These are phyloP conservation scores for Drosophila monieri DNA, from an alignment of 2,888 invertebrate genomes.

Conservation along the genomic window DNA sequence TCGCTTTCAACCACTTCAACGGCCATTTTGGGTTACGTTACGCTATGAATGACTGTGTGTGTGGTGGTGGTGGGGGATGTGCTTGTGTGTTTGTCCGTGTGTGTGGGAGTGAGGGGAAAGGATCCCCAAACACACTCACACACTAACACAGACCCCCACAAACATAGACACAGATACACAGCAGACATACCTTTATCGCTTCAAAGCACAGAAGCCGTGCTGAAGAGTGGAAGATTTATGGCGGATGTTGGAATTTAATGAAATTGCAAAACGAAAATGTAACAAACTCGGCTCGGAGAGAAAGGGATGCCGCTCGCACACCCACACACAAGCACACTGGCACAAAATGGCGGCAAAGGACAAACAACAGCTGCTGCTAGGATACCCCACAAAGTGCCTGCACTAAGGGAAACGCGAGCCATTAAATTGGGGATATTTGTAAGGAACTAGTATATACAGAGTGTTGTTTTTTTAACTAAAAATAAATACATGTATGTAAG, in stretches of 20 bases:
- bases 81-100: neutral
- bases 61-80: slow-evolving; percentile 13
- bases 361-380: slow-evolving; percentile 73
- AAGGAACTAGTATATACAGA: neutral
- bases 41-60: slow-evolving; percentile 15
- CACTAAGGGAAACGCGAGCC: neutral
- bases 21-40: slow-evolving; percentile 65
- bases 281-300: slow-evolving; percentile 61
- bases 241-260: slow-evolving; percentile 84
- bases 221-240: slow-evolving; percentile 84
- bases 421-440: neutral
- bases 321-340: slow-evolving; percentile 52
- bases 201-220: slow-evolving; percentile 80
- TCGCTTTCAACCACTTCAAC: slow-evolving; percentile 78
- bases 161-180: slow-evolving; percentile 36
- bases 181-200: slow-evolving; percentile 69
- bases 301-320: slow-evolving; percentile 24
- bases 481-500: too few relatives aligned
- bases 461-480: too few relatives aligned
- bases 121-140: slow-evolving; percentile 53
- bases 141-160: slow-evolving; percentile 39
- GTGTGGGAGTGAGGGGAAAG: slow-evolving; percentile 21
- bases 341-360: slow-evolving; percentile 79
- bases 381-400: slow-evolving; percentile 15
- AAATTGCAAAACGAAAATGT: slow-evolving; percentile 84